Base-by-base conservation (phyloP, 2,113 vertebrate genomes). In the Ariopsis seemanni region DNA sequence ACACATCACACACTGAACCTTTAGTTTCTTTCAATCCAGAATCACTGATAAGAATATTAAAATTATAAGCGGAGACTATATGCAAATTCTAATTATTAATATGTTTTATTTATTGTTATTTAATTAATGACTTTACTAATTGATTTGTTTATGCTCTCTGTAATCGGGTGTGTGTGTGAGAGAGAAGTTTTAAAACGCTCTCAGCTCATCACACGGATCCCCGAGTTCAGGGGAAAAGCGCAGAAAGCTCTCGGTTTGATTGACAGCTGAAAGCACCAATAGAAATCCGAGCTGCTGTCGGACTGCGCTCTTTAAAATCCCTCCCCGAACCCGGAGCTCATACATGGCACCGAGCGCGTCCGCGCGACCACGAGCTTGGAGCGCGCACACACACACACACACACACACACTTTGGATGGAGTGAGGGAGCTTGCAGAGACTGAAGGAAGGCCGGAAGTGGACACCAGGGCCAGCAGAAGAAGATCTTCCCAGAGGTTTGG, bases 241-340 rank as follows among this genome's bases (percentile, higher is more conserved):
- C 71, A 30, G 22, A 75, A 89, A 84, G 30, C 25, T 12, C 83
- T 72, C 62, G 57, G 74, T 91, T 93, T 97, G 97, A 99, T 97
- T 99, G 98, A 96, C 96, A 94, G 93, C 90, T 87, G 90, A 90
- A 82, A 86, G 94, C 93, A 93, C 96, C 96, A 97, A 91, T 96
- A 90, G 94, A 81, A 95, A 95, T 92, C 94, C 79, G 89, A 89
- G 91, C 85, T 94, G 95, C 93, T 94, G 92, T 93, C 96, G 91
- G 94, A 95, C 95, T 60, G 92, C 93, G 94, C 82, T 94, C 96
- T 96, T 98, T 98, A 98, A 97, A 97, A 96, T 96, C 95, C 95
- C 92, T 94, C 93, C 93, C 90, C 92, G 91, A 94, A 78, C 65
- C 75, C 48, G 89, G 86, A 93, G 95, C 95, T 92, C 92, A 93